These are phyloP conservation scores for Plebejus anna DNA, from an alignment of 2,888 invertebrate species.

Conservation along the genomic window DNA sequence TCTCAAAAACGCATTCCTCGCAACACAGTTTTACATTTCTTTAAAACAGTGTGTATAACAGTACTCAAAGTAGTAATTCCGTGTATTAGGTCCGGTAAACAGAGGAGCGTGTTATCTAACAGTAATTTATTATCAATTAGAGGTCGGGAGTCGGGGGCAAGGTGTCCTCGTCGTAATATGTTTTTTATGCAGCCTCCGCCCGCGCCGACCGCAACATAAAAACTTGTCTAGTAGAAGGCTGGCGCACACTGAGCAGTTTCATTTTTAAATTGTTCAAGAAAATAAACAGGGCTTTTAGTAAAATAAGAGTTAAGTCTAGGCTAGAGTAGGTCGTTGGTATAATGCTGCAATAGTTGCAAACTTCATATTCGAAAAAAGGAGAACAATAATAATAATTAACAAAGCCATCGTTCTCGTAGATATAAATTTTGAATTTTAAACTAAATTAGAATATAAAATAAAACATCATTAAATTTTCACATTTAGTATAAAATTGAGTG, in stretches of 20 bases:
- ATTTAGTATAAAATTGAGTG: too few relatives aligned
- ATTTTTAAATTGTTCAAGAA: neutral
- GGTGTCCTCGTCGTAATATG: constrained; percentile 41
- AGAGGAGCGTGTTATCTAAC: constrained; percentile 30
- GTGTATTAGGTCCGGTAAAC: constrained; percentile 15
- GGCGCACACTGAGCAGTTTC: constrained; percentile 6
- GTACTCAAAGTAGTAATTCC: constrained; percentile 2
- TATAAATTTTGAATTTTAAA: too few relatives aligned
- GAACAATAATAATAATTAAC: too few relatives aligned
- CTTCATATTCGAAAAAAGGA: too few relatives aligned
- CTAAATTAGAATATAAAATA: too few relatives aligned
- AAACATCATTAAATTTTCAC: too few relatives aligned
- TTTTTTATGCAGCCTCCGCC: constrained; percentile 37
- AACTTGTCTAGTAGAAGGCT: constrained; percentile 39
- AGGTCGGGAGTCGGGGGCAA: constrained; percentile 38
- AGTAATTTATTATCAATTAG: constrained; percentile 60
- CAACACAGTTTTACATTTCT: neutral
- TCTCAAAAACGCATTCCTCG: too few relatives aligned
- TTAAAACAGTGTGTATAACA: neutral
- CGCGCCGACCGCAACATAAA: constrained; percentile 31
- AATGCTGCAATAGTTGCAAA: too few relatives aligned
- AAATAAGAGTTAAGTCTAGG: too few relatives aligned
- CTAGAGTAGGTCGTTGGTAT: too few relatives aligned
- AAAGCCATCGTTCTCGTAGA: too few relatives aligned
- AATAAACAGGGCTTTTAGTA: too few relatives aligned